Base-by-base conservation (phyloP, 1,140 invertebrate genomes). In the Ostrea edulis region DNA sequence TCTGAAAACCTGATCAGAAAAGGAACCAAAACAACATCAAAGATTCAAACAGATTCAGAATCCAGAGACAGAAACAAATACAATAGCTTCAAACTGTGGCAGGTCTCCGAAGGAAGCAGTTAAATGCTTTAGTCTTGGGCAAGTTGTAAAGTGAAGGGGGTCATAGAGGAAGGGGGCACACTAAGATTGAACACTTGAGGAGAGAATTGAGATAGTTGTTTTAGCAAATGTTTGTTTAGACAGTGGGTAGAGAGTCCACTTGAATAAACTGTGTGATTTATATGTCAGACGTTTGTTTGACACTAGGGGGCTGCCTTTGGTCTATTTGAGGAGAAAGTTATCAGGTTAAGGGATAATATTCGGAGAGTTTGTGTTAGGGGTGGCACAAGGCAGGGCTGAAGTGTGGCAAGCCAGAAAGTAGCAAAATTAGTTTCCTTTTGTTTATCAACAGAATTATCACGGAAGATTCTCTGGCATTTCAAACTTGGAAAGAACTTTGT, bases 241-340 rank as follows among this genome's bases (percentile, higher is more conserved):
- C 68, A 77, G 9, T 77, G 29, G 25, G 9, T 22, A 77, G 25
- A 77, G 68, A 29, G 29, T 14, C 22, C 29, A 77, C 68, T 77
- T 77, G 68, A 77, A 77, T 77, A 25, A 77, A 77, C 29, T 77
- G 68, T 77, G 68, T 77, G 68, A 77, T 77, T 77, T 77, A 77
- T 77, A 25, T 77, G 68, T 77, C 68, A 77, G 68, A 77, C 22
- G 8, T 77, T 77, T 77, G 68, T 77, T 35, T 77, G 25, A 29
- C 68, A 29, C 25, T n/a, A 58, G 55, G n/a, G 14, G 35, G 25
- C 68, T 22, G 25, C 29, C 25, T 77, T 29, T 77, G 29, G 25
- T 77, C 25, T 77, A 71, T 22, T 12, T n/a, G 20, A 25, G 65
- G 25, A 71, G 22, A 25, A 11, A 25, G 22, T 71, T 77, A n/a